Base-by-base conservation (phyloP, 2,113 vertebrate species). In the Antigone vipio region DNA sequence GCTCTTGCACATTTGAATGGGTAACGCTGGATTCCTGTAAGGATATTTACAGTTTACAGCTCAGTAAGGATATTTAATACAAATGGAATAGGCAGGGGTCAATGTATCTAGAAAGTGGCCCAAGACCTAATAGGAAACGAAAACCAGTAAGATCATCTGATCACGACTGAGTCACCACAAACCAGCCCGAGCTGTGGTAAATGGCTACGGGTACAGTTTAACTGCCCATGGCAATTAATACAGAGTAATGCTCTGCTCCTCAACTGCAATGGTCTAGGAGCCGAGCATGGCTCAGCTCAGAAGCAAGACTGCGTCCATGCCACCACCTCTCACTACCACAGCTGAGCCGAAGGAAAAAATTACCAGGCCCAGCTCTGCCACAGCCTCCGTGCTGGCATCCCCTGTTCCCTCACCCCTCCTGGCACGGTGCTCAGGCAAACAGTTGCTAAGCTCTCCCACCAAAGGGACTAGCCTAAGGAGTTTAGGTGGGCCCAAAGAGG, bases 101-200 rank as follows among this genome's bases (percentile, higher is more conserved):
- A 78, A 0, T 11, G 30, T 73, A 72, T 44, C 35, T 81, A 52
- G 64, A 75, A 78, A 64, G 69, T 4, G 20, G 49, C n/a, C 58
- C 30, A 47, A 84, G 68, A 84, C 14, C 20, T 78, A 62, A 23
- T 0, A 76, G 53, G 29, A 94, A 89, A 73, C 1, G 12, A 76
- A 90, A 80, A 16, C 9, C 53, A 56, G 17, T 16, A 30, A 78
- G 42, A 72, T 49, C 8, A 32, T 35, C 60, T 78, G 60, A 75
- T n/a, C 4, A 0, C 44, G 56, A 82, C 13, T 2, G 1, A 42
- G 52, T 64, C 23, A 35, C 21, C 45, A 23, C 0, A 0, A 75
- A 75, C 30, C 16, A 67, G 35, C n/a, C 40, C 71, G 59, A 87
- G 44, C 56, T 55, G 27, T 53, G 64, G 27, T 47, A 59, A 47